Percentiles rank a stretch among this genome's conserved stretches.
phyloP scores from a whole-genome alignment of 2,797 vertebrate genomes.

The Calcarius lapponicus region DNA sequence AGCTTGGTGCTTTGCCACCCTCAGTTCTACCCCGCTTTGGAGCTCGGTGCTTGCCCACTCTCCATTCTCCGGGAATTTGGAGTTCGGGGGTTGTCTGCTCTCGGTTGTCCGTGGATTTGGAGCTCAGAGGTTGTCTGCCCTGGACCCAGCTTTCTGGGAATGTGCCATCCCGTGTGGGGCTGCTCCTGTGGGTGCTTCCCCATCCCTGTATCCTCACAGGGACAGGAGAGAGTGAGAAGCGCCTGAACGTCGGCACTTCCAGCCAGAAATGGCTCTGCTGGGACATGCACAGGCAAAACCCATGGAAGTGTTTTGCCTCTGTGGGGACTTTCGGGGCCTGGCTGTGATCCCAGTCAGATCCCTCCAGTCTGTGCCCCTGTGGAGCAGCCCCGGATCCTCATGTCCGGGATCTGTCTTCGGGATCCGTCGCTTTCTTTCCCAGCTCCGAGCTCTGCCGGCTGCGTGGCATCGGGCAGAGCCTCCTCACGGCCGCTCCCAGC shows the following conservation, averaged over 20 bases:
- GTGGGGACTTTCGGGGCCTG: accelerated
- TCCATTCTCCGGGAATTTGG: neutral
- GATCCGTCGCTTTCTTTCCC: accelerated
- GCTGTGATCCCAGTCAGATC: accelerated
- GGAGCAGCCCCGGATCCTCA: accelerated
- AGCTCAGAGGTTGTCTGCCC: accelerated
- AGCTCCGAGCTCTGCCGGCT: accelerated
- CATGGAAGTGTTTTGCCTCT: accelerated
- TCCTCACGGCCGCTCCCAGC: neutral
- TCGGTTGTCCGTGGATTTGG: accelerated
- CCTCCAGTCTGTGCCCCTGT: accelerated
- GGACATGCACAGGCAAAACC: neutral
- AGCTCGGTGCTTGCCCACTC: neutral
- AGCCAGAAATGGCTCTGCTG: accelerated
- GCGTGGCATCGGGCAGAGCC: neutral
- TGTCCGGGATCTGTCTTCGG: accelerated
- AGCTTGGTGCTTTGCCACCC: neutral
- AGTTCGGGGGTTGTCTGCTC: neutral
- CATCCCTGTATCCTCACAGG: too few relatives aligned
- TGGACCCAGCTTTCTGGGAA: neutral
- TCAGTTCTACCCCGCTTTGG: neutral
- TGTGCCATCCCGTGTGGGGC: accelerated
- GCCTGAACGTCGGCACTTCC: accelerated
- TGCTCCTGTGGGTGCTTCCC: neutral
- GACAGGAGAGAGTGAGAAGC: neutral